Evolutionary conservation across 2,797 vertebrate species (phyloP).

Genomic region (Synaphobranchus kaupii): DNA sequence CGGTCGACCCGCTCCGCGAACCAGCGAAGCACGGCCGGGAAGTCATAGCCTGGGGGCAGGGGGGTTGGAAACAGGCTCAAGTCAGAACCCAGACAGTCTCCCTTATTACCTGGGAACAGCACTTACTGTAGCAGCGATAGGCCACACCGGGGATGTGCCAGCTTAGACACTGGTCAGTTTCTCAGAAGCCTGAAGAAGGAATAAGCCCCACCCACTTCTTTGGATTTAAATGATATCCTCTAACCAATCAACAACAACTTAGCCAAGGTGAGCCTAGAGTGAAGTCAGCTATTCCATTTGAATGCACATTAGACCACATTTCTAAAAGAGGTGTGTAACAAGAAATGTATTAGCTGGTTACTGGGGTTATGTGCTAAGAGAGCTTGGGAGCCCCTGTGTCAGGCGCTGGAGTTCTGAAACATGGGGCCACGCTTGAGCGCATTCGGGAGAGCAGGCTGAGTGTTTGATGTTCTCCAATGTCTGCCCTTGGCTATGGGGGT

Average conservation of each 20-base stretch:
- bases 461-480: not conserved
- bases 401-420: no score
- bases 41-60: slow-evolving; percentile 81
- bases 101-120: not conserved
- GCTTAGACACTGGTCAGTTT: not conserved
- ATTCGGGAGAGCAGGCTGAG: not conserved
- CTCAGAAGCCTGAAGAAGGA: not conserved
- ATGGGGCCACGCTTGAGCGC: not conserved
- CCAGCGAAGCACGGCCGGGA: slow-evolving; percentile 90
- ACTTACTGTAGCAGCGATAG: not conserved
- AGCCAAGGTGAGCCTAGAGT: not conserved
- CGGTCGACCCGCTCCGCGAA: slow-evolving; percentile 91
- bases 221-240: not conserved
- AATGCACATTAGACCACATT: not conserved
- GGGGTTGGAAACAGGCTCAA: not conserved
- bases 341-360: not conserved
- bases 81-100: not conserved
- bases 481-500: not conserved
- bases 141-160: not conserved
- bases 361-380: not conserved
- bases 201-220: not conserved
- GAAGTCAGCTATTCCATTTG: not conserved
- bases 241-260: not conserved
- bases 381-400: not conserved
- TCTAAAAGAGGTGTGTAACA: not conserved